Evolutionary conservation across 2,797 vertebrate genomes (phyloP).

Genomic region (Stomatorhinus walkeri): DNA sequence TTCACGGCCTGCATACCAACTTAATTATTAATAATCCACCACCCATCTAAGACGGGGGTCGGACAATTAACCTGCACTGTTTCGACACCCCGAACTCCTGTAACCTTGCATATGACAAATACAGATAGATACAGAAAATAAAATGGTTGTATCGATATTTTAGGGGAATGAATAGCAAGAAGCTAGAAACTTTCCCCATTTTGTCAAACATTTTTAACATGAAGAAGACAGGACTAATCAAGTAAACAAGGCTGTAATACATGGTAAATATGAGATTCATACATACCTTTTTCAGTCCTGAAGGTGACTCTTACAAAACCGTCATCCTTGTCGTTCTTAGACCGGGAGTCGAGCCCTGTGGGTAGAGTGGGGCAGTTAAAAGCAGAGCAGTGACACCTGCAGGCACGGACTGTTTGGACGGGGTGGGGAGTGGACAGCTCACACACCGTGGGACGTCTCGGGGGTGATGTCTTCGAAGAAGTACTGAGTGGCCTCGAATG

Average conservation of each 20-base stretch:
- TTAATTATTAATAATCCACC: neutral
- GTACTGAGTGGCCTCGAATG: conserved; percentile 95
- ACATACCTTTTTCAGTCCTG: conserved; percentile 81
- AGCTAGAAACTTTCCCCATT: neutral
- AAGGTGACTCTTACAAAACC: conserved; percentile 89
- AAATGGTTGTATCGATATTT: neutral
- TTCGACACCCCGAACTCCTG: neutral
- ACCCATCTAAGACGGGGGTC: neutral
- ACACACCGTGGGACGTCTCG: conserved; percentile 80
- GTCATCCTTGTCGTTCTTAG: conserved; percentile 72
- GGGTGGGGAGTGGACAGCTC: neutral
- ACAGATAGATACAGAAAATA: neutral
- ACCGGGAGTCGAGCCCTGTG: conserved; percentile 72
- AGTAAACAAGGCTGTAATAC: neutral
- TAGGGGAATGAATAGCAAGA: neutral
- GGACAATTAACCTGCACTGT: neutral
- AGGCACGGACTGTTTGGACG: neutral
- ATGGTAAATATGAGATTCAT: neutral
- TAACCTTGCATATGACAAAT: neutral
- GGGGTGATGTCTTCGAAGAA: conserved; percentile 97
- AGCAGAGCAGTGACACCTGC: neutral
- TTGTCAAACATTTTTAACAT: neutral
- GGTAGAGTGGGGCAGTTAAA: conserved; percentile 20
- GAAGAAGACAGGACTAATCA: neutral
- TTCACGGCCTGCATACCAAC: neutral